Conservation (phyloP, 2,113 vertebrate species). For the Alligator mississippiensis region DNA sequence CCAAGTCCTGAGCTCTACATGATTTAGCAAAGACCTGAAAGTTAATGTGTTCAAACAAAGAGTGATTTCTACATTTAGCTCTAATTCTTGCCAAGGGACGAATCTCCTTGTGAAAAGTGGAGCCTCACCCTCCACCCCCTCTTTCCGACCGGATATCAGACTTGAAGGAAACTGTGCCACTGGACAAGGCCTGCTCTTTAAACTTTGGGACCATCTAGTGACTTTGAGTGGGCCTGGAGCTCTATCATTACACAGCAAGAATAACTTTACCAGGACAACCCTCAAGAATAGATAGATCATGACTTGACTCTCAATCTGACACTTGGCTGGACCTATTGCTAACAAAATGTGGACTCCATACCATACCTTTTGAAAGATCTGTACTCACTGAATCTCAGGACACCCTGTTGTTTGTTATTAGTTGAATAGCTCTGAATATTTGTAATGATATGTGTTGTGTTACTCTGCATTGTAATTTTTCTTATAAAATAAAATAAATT, state of each 20-base stretch:
- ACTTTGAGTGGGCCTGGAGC: conserved; percentile 74
- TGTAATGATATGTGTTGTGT: conserved; percentile 69
- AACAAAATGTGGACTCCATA: conserved; percentile 62
- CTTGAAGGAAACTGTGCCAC: conserved; percentile 71
- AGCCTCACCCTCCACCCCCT: conserved; percentile 69
- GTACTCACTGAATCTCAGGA: conserved; percentile 74
- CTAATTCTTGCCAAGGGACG: conserved; percentile 74
- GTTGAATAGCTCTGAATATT: conserved; percentile 69
- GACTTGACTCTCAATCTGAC: conserved; percentile 66
- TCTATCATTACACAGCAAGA: conserved; percentile 73
- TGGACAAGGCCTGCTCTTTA: conserved; percentile 74
- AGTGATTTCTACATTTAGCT: conserved; percentile 74
- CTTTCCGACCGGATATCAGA: conserved; percentile 76
- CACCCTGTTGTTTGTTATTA: conserved; percentile 68
- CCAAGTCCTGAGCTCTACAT: conserved; percentile 74
- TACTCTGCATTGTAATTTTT: conserved; percentile 61
- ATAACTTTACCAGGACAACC: conserved; percentile 70
- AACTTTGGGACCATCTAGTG: conserved; percentile 72
- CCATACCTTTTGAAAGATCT: conserved; percentile 66
- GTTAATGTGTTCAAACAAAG: conserved; percentile 62
- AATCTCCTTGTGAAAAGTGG: conserved; percentile 77
- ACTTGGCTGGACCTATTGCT: conserved; percentile 57
- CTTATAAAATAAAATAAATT: conserved; percentile 64
- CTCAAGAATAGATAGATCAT: conserved; percentile 76
- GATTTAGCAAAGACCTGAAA: conserved; percentile 57